Percentiles rank a stretch among this genome's conserved stretches.
Conservation (phyloP, 2,113 vertebrate species). For the Mesoclemmys tuberculata region DNA sequence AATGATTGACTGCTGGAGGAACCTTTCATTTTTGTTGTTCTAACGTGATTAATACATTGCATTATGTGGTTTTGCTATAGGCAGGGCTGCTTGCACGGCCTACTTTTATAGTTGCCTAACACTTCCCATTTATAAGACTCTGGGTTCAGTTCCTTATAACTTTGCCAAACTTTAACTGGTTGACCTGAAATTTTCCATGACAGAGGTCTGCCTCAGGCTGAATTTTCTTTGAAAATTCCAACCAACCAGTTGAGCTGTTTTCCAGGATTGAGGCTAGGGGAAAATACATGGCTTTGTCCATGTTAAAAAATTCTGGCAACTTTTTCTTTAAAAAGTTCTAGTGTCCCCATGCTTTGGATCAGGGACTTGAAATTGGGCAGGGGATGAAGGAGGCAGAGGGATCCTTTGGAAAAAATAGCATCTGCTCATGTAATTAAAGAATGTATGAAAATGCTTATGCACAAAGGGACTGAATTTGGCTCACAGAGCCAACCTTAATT, state of each 20-base stretch:
- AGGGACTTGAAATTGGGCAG: no score
- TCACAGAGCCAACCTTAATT: not conserved
- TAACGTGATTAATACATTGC: not conserved
- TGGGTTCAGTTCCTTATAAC: not conserved
- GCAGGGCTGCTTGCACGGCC: no score
- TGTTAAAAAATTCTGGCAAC: not conserved
- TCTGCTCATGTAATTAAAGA: not conserved
- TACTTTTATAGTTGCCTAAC: no score
- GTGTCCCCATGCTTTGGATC: not conserved
- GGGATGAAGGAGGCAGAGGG: not conserved
- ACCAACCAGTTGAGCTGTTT: not conserved
- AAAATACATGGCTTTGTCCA: not conserved
- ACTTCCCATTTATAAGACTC: not conserved
- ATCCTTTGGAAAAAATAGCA: no score
- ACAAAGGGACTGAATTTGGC: not conserved
- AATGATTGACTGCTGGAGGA: not conserved
- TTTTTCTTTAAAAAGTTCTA: not conserved
- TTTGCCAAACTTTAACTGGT: not conserved
- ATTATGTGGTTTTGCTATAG: not conserved
- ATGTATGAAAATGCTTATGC: not conserved
- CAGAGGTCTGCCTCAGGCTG: not conserved
- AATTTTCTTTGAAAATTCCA: not conserved
- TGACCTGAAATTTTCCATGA: not conserved
- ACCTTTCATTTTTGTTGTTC: not conserved
- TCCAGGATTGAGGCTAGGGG: not conserved